Conservation (phyloP, 2,888 invertebrate species). For the Platynereis dumerilii region DNA sequence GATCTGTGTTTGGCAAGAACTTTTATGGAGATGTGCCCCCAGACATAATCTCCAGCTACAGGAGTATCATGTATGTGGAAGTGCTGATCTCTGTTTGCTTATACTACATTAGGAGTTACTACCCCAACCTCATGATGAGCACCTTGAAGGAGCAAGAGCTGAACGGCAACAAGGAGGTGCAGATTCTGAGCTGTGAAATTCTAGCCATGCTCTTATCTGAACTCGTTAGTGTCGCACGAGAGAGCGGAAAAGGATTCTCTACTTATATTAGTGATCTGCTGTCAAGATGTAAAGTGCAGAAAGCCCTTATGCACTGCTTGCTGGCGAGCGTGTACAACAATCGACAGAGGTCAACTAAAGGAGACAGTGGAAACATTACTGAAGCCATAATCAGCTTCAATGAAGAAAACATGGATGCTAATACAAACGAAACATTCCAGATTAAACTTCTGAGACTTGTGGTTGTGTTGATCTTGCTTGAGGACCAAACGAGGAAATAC, state of each 20-base stretch:
- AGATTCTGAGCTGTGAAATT: slow-evolving; percentile 78
- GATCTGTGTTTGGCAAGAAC: slow-evolving; percentile 75
- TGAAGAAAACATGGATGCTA: slow-evolving; percentile 63
- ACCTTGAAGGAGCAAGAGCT: slow-evolving; percentile 73
- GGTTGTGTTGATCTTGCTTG: slow-evolving; percentile 76
- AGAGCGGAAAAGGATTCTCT: slow-evolving; percentile 78
- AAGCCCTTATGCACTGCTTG: slow-evolving; percentile 80
- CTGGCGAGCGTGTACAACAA: slow-evolving; percentile 75
- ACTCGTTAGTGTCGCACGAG: slow-evolving; percentile 75
- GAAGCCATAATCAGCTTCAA: slow-evolving; percentile 79
- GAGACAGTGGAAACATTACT: slow-evolving; percentile 75
- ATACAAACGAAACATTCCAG: slow-evolving; percentile 58
- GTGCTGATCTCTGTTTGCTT: slow-evolving; percentile 76
- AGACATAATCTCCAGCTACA: slow-evolving; percentile 74
- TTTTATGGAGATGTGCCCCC: slow-evolving; percentile 65
- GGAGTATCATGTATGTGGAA: slow-evolving; percentile 83
- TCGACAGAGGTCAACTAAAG: slow-evolving; percentile 36
- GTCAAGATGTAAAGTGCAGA: slow-evolving; percentile 80
- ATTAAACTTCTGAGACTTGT: slow-evolving; percentile 68
- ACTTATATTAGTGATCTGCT: slow-evolving; percentile 78
- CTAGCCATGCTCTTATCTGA: slow-evolving; percentile 76
- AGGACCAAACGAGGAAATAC: slow-evolving; percentile 72
- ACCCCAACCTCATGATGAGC: slow-evolving; percentile 75
- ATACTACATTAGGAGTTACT: slow-evolving; percentile 82
- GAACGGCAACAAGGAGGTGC: slow-evolving; percentile 76